Conservation (phyloP, 2,888 invertebrate species). For the Pammene aurita region DNA sequence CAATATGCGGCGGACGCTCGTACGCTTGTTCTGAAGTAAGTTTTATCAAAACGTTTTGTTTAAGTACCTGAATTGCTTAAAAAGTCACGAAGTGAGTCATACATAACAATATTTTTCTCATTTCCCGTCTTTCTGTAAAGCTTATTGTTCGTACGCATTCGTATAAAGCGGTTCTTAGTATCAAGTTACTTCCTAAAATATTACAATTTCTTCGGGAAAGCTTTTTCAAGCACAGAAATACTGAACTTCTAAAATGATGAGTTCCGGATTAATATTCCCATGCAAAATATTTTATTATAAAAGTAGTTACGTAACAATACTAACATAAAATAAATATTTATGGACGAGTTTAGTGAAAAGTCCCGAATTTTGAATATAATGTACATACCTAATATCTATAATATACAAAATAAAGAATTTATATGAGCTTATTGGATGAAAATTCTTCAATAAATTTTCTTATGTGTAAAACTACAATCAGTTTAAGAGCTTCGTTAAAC, state of each 20-base stretch:
- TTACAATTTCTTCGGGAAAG: background rate
- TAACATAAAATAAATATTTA: no score
- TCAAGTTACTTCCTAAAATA: background rate
- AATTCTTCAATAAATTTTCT: no score
- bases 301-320: background rate
- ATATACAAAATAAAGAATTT: no score
- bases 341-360: no score
- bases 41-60: background rate
- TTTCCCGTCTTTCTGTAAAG: background rate
- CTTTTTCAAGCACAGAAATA: conserved; percentile 2
- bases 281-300: background rate
- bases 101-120: background rate
- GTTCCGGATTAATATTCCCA: background rate
- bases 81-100: background rate
- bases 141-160: no score
- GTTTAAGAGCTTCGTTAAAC: background rate
- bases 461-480: no score
- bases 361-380: no score
- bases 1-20: background rate
- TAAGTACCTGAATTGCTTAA: background rate
- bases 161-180: background rate
- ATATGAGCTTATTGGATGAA: no score
- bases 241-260: background rate
- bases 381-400: no score
- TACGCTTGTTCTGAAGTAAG: background rate